Conservation (phyloP, 2,113 vertebrate genomes). For the Cinclus cinclus region DNA sequence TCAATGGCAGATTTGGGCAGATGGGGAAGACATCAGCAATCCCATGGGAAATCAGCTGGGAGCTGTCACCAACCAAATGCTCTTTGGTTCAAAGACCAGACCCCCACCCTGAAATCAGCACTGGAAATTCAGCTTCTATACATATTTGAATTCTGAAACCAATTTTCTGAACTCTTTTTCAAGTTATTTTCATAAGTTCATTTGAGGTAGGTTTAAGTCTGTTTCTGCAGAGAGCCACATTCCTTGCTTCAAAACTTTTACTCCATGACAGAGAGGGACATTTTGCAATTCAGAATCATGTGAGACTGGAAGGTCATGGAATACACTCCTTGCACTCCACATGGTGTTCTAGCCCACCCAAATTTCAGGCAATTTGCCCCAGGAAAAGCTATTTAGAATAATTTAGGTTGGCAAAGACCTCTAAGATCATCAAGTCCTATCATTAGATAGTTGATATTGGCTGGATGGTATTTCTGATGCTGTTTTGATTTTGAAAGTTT, state of each 20-base stretch:
- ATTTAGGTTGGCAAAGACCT: background rate
- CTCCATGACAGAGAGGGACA: background rate
- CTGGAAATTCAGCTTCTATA: background rate
- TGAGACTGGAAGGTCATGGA: background rate
- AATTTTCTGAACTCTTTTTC: background rate
- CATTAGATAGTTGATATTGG: background rate
- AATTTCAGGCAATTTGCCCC: background rate
- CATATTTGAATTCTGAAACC: background rate
- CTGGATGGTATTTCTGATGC: background rate
- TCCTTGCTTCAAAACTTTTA: background rate
- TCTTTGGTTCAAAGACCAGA: background rate
- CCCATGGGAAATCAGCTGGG: background rate
- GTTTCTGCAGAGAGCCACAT: background rate
- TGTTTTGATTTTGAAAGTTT: background rate
- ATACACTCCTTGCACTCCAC: background rate
- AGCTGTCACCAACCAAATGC: background rate
- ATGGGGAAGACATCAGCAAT: background rate
- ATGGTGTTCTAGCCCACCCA: background rate
- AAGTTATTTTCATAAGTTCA: background rate
- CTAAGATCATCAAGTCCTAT: background rate
- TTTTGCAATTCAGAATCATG: background rate
- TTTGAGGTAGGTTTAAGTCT: background rate
- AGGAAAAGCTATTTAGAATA: background rate
- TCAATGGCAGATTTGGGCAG: background rate
- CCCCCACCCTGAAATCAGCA: background rate